Base-by-base conservation (phyloP, 1,140 invertebrate species). In the Neodiprion virginianus region DNA sequence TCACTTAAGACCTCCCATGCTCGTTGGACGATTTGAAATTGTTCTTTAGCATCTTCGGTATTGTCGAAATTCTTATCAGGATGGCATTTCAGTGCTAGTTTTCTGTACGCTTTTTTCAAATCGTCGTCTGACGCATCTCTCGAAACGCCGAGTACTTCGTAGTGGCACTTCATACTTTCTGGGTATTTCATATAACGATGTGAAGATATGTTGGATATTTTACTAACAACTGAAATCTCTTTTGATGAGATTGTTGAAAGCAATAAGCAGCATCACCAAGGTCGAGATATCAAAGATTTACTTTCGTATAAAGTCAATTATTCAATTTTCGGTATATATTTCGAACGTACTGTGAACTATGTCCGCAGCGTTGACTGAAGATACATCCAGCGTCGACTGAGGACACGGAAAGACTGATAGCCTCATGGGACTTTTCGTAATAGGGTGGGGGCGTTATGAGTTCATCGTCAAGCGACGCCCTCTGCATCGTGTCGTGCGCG, bases 1-100 rank as follows among this genome's bases (percentile, higher is more conserved):
- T 99, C 97, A 74, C 93, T 96, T 0, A 99, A 89, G 8, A 99
- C 95, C 85, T 99, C 97, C 88, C 98, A 99, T 0, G 98, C 98
- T 88, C 97, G 96, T 85, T 99, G 98, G 8, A 99, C 92, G 7
- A 95, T 81, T 81, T 97, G 95, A 89, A 99, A 99, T 80, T 96
- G 94, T 84, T 94, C 93, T 81, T 97, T 98, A 0, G 97, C 96
- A 83, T 95, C 94, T 49, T 94, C 94, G 8, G 91, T 79, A 81
- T 94, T 93, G 53, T 96, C 92, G 11, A 93, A 92, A 90, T 99
- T 99, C 89, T 99, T 99, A 85, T 99, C 98, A 68, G 94, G 94
- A 89, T 95, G 94, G 90, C 91, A 94, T 87, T 91, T 91, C 1
- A 95, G 69, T 0, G 97, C 97, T 71, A 97, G 85, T 87, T 97